Conservation (phyloP, 2,797 vertebrate species). For the Myotis vivesi region DNA sequence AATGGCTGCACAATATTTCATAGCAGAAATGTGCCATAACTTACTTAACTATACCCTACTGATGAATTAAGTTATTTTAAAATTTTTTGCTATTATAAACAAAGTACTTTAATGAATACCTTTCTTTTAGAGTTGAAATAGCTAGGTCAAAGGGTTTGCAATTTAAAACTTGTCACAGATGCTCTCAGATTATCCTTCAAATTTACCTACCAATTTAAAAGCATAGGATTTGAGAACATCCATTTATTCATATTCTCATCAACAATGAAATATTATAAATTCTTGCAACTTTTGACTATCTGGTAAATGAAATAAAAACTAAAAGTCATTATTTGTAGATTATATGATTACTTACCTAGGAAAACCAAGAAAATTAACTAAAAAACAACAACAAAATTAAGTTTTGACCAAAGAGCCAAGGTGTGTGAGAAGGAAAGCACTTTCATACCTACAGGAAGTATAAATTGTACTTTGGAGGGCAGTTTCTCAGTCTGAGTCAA, state of each 20-base stretch:
- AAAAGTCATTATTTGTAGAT: not conserved
- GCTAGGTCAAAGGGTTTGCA: not conserved
- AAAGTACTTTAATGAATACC: not conserved
- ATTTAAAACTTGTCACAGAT: not conserved
- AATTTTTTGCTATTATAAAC: conserved; percentile 9
- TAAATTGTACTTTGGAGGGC: not conserved
- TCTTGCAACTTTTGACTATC: not conserved
- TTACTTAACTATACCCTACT: not conserved
- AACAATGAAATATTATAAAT: conserved; percentile 9
- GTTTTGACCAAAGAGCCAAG: not conserved
- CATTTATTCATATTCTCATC: not conserved
- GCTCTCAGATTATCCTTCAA: conserved; percentile 27
- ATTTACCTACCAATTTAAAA: not conserved
- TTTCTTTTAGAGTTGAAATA: conserved; percentile 13
- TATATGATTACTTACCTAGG: not conserved
- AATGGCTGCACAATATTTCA: not conserved
- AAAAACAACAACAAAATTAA: not conserved
- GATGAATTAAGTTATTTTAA: not conserved
- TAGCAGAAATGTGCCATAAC: not conserved
- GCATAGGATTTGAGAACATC: not conserved
- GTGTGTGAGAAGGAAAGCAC: not conserved
- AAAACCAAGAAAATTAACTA: not conserved
- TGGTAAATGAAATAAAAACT: not conserved
- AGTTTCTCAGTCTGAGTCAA: not conserved
- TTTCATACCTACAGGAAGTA: not conserved